These are phyloP conservation scores for Prosopocoilus inquinatus DNA, from an alignment of 2,888 invertebrate species.

Conservation along the genomic window DNA sequence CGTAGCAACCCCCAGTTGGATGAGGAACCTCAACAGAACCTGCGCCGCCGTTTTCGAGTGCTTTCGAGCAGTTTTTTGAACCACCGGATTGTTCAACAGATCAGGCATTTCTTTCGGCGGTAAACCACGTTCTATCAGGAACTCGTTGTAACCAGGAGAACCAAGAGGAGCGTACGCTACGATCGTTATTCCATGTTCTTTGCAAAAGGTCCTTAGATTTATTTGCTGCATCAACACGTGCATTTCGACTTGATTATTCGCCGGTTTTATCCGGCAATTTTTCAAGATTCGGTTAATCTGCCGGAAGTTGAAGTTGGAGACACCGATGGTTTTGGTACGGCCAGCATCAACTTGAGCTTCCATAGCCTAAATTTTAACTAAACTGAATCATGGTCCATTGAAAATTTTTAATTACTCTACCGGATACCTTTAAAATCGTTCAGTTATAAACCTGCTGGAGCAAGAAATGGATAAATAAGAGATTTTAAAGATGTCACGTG, in stretches of 20 bases:
- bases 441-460: too few relatives aligned
- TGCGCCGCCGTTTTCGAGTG: constrained; percentile 74
- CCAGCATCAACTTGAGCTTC: constrained; percentile 1
- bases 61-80: constrained; percentile 49
- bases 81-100: constrained; percentile 61
- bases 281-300: background rate
- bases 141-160: constrained; percentile 59
- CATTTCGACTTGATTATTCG: background rate
- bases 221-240: constrained; percentile 4
- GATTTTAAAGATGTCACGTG: too few relatives aligned
- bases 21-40: constrained; percentile 65
- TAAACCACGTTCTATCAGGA: constrained; percentile 43
- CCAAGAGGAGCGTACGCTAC: constrained; percentile 1
- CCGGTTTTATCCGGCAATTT: background rate
- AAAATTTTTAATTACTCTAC: too few relatives aligned
- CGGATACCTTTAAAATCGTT: too few relatives aligned
- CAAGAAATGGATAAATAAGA: too few relatives aligned
- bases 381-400: too few relatives aligned
- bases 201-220: background rate
- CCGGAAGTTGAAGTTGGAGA: background rate
- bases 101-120: constrained; percentile 61
- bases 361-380: background rate
- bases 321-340: background rate
- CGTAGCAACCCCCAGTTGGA: constrained; percentile 70
- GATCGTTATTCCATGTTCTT: background rate